Base-by-base conservation (phyloP, 2,113 vertebrate genomes). In the Circaetus cinerascens region DNA sequence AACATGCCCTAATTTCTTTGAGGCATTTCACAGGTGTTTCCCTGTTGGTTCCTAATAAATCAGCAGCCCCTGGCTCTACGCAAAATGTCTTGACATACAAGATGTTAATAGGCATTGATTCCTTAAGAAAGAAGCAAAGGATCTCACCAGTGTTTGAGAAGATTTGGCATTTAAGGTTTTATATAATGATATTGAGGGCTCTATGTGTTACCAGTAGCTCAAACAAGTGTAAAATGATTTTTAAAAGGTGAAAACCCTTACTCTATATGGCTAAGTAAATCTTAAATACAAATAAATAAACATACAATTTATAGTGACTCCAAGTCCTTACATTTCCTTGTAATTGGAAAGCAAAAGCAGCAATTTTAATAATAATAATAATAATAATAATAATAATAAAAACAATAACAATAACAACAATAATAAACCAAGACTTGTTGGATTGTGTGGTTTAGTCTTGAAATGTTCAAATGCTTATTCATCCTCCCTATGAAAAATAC, bases 221-320 rank as follows among this genome's bases (percentile, higher is more conserved):
- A 76, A 86, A 62, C 2, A 55, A 68, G 5, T n/a, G 12, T 43
- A 59, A 86, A 82, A 59, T 3, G 0, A 13, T 51, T 82, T 88
- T 79, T 67, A 45, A 41, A 79, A 63, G 5, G 5, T 50, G n/a
- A 86, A 86, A 81, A 13, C 1, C 13, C 11, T 46, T 56, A 20
- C 1, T 14, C 8, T 50, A 38, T 23, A 10, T 1, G 0, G 15
- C 1, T 34, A n/a, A 10, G 10, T 53, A 75, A 78, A 66, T 22
- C 17, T 86, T 57, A 59, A 68, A 69, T 77, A 36, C 15, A 82
- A 51, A 51, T 32, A 51, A 34, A 57, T 22, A 79, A 67, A 27
- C 2, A 18, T 64, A 40, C 2, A 66, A 66, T 22, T 14, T 32
- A 27, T 48, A 19, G 1, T 40, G 4, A 62, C 9, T 67, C 13